Percentiles rank a stretch among this genome's conserved stretches.
These are phyloP conservation scores for Catocala fraxini DNA, from an alignment of 2,888 invertebrate species.

Conservation along the genomic window DNA sequence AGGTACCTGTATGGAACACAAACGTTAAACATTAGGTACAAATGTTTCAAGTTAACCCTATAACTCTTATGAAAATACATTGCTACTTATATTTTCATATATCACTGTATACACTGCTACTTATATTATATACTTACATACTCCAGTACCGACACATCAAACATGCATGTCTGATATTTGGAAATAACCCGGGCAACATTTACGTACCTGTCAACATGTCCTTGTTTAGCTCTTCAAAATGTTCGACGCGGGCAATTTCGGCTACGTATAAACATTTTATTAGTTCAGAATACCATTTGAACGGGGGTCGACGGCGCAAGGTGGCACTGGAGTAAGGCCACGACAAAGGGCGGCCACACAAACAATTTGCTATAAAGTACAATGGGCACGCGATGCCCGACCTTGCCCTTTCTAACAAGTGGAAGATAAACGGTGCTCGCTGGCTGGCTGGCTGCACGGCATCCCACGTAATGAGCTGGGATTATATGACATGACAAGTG, in stretches of 20 bases:
- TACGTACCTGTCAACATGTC: conserved; percentile 26
- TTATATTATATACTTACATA: too few species aligned
- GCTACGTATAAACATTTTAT: conserved; percentile 52
- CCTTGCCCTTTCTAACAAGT: conserved; percentile 73
- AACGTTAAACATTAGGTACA: too few species aligned
- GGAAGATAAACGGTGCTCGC: conserved; percentile 63
- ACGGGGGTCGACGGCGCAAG: conserved; percentile 32
- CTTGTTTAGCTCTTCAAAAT: conserved; percentile 29
- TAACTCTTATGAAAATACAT: too few species aligned
- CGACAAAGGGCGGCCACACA: conserved; percentile 61
- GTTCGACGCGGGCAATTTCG: conserved; percentile 26
- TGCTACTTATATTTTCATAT: too few species aligned
- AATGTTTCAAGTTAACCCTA: too few species aligned
- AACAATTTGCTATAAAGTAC: conserved; percentile 66
- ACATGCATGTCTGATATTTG: too few species aligned
- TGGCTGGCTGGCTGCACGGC: conserved; percentile 38
- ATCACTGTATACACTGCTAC: too few species aligned
- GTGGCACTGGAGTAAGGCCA: conserved; percentile 47
- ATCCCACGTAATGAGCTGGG: conserved; percentile 44
- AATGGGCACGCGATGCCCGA: conserved; percentile 66
- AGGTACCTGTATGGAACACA: too few species aligned
- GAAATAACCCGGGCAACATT: not conserved
- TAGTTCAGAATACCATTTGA: conserved; percentile 39
- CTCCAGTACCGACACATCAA: too few species aligned
- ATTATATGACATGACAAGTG: conserved; percentile 52